Evolutionary conservation across 2,113 vertebrate species (phyloP).

Genomic region (Leucosticte australis): DNA sequence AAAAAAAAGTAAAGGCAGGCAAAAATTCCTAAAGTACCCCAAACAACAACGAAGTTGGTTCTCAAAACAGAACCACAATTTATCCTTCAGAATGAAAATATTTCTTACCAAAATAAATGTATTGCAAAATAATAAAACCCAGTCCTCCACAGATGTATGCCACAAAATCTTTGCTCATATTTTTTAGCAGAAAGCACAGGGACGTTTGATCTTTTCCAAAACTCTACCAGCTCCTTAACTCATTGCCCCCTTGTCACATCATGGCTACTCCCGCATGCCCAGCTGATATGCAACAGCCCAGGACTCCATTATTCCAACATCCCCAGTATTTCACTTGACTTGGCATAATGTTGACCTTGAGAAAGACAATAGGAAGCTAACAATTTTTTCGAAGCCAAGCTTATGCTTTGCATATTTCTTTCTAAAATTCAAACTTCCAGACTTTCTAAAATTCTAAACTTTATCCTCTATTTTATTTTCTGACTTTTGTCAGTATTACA

Average conservation of each 20-base stretch:
- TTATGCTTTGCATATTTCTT: neutral
- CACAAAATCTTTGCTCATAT: neutral
- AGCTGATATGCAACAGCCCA: neutral
- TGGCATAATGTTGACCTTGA: neutral
- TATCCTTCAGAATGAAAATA: neutral
- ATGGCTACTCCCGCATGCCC: accelerated
- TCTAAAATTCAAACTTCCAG: neutral
- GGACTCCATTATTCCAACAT: neutral
- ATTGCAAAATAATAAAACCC: neutral
- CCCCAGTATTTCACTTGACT: neutral
- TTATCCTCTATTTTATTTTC: neutral
- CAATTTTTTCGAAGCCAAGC: neutral
- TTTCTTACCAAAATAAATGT: neutral
- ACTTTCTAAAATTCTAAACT: neutral
- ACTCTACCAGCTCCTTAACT: neutral
- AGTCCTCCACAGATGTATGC: neutral
- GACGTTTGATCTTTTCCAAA: neutral
- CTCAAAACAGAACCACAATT: neutral
- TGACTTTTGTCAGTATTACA: neutral
- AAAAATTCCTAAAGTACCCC: neutral
- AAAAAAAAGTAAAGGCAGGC: neutral
- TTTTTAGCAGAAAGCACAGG: neutral
- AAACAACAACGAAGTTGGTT: neutral
- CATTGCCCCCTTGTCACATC: neutral
- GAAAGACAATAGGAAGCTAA: neutral